Conservation (phyloP, 2,113 vertebrate species). For the Pollimyrus isidori region DNA sequence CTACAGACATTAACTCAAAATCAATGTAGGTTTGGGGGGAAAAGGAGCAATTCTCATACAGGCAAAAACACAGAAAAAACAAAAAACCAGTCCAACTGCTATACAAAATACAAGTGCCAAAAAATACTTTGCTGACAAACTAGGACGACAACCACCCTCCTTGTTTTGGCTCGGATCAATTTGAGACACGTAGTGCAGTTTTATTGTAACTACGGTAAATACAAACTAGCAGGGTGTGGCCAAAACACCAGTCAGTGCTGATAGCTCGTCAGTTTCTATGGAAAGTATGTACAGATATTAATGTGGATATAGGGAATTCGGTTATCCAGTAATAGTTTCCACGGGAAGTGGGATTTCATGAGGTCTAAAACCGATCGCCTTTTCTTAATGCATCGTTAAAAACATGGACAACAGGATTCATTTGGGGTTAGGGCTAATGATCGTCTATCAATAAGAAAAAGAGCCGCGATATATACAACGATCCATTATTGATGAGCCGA, state of each 20-base stretch:
- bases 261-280: not conserved
- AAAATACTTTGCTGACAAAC: slow-evolving; percentile 10
- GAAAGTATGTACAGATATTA: not conserved
- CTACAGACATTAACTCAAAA: not conserved
- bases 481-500: not conserved
- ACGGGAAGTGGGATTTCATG: not conserved
- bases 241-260: not conserved
- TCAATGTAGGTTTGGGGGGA: not conserved
- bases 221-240: not conserved
- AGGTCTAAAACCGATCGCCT: not conserved
- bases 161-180: not conserved
- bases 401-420: not conserved
- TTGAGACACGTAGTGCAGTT: not conserved
- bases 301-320: not conserved
- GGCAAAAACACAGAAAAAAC: slow-evolving; percentile 15
- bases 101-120: slow-evolving; percentile 5
- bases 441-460: not conserved
- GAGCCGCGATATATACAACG: not conserved
- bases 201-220: not conserved
- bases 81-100: slow-evolving; percentile 23
- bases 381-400: not conserved
- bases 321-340: not conserved
- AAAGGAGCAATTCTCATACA: not conserved
- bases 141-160: not conserved
- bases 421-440: not conserved